Evolutionary conservation across 2,888 invertebrate genomes (phyloP), one percentile per base, ranked within the genome.

Genomic region (Heliconius cydno): DNA sequence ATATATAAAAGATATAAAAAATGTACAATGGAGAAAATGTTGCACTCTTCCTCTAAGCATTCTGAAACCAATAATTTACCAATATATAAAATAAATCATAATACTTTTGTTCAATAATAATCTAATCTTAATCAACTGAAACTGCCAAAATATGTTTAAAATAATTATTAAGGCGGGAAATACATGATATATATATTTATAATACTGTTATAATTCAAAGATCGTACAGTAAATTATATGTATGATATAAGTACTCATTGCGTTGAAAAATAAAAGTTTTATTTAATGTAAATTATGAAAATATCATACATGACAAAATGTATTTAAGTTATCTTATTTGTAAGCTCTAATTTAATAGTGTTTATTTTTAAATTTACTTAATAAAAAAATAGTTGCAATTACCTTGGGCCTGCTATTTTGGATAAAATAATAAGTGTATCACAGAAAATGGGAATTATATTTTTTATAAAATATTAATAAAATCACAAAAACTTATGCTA

Each of bases 21-120:
- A 95, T 86, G 96, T 94, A 90, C 98, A 98, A 91, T 98, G 98
- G 85, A 98, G 93, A 87, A 97, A 93, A 92, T 98, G 98, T 92
- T 98, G 98, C 82, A 97, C 95, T 91, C 95, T 95, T 90, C 97
- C 97, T 90, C 95, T 96, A 86, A 97, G 88, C 95, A 95, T 95
- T 85, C 95, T 95, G 92, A 86, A 95, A 94, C 87, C 90, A 89
- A 73, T 38, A 66, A 38, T 66, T 34, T 65, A 28, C 28, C 28
- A 30, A 34, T 28, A 22, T 65, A 74, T 52, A 28, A 75, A n/a
- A 67, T 52, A 3, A 73, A 65, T 67, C 66, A 25, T 65, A 65
- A 52, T 28, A 52, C n/a, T n/a, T n/a, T n/a, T 25, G 13, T 46
- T 3, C 15, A 41, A 68, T 34, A 34, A 34, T 34, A 34, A 34